Base-by-base conservation (phyloP, 2,888 invertebrate genomes). In the Lepidochitona cinerea region DNA sequence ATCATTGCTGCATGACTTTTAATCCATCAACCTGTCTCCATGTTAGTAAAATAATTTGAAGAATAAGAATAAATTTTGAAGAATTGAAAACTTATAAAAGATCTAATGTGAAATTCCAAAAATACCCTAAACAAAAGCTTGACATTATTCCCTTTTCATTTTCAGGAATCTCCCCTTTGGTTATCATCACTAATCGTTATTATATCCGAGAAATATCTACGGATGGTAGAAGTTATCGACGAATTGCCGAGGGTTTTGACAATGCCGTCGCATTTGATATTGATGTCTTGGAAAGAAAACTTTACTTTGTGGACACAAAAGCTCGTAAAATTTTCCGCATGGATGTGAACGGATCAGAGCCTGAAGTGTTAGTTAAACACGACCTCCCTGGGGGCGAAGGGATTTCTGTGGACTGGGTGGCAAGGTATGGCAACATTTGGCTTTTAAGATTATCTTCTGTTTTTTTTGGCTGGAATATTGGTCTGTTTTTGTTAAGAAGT, bases 141-240 rank as follows among this genome's bases (percentile, higher is more conserved):
- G n/a, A n/a, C n/a, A n/a, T n/a, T n/a, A n/a, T n/a, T n/a, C 23
- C 23, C 2, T 7, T 23, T 53, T 54, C 64, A 32, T 69, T 71
- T 77, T 9, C 81, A 87, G 88, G 85, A 65, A 81, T 84, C 1
- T 86, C 89, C 29, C 88, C 90, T 0, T 90, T 90, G 89, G 82
- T 91, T 35, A 83, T 91, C 59, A 91, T 91, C 74, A 89, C 97
- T 18, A 99, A 99, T 89, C 97, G 98, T 87, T 99, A 99, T 90
- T 99, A 99, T 91, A 95, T 99, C 1, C 93, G 99, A 70, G 98
- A 98, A 87, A 96, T 99, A 94, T 96, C 97, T 0, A 93, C 94
- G 0, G 98, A 98, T 88, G 98, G 97, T 0, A 92, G 93, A 4
- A 92, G 93, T 12, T 98, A 98, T 89, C 92, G 97, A 23, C 94